Conservation (phyloP, 2,797 vertebrate species). For the Psittacula derbiana region DNA sequence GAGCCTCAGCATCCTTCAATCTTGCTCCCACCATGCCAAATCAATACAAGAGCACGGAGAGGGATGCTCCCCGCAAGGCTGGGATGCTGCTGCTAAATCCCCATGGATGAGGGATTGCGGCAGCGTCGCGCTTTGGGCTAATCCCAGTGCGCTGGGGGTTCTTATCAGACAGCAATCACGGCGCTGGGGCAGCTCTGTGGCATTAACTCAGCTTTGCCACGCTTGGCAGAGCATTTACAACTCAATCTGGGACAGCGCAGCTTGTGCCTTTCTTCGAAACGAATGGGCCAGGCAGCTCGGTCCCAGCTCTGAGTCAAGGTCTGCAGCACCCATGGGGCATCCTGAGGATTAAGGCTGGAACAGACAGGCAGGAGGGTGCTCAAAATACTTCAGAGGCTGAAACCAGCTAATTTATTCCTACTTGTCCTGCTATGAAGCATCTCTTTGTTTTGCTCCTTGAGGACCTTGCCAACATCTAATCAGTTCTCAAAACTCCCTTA, state of each 20-base stretch:
- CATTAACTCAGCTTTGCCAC: neutral
- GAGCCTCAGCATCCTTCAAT: neutral
- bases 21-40: neutral
- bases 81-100: neutral
- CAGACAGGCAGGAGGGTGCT: too few species aligned
- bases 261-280: accelerated
- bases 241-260: accelerated
- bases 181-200: neutral
- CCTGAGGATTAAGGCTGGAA: neutral
- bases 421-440: neutral
- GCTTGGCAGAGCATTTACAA: neutral
- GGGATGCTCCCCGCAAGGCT: neutral
- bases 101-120: accelerated
- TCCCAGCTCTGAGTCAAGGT: neutral
- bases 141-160: accelerated
- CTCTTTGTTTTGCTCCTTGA: neutral
- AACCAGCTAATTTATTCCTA: neutral
- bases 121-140: accelerated
- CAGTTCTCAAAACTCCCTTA: neutral
- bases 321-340: neutral
- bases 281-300: accelerated
- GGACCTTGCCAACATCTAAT: neutral
- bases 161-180: accelerated
- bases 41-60: accelerated
- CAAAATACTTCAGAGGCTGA: too few species aligned